Base-by-base conservation (phyloP, 2,888 invertebrate genomes). In the Pomacea canaliculata region DNA sequence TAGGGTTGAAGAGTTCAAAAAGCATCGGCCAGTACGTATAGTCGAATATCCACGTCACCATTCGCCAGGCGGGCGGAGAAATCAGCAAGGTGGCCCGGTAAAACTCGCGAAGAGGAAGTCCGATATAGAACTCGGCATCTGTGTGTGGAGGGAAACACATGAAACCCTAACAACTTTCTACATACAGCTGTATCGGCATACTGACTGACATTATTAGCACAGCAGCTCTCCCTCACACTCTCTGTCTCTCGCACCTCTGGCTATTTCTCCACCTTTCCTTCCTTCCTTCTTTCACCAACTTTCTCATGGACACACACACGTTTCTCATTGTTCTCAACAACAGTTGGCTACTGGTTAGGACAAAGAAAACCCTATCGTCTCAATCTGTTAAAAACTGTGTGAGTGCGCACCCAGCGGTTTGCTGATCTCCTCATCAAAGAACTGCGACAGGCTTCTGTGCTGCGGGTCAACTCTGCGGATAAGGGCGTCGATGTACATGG, bases 401-500 rank as follows among this genome's bases (percentile, higher is more conserved):
- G 8, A 68, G 48, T 48, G 19, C 73, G 23, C 56, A 89, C 89
- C 88, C 71, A 85, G 86, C n/a, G 86, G 86, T 59, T 82, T 70
- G 0, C 88, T 85, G 37, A 90, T 85, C 76, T 90, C 89, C 18
- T 90, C 91, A 16, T 83, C 77, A 82, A 91, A 90, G 77, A 91
- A 89, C 71, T 85, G 85, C 18, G 86, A 87, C n/a, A 91, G 82
- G n/a, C 83, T 83, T 63, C 91, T 81, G 10, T 88, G 84, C 73
- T 88, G 83, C 8, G 90, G 89, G 82, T 92, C 92, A 0, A 87
- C 89, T 73, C 88, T 83, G 51, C 89, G 73, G 18, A 91, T 85
- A 68, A 92, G 84, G 69, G 89, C 90, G 79, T 92, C 91, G 13
- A 90, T 86, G 66, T 90, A 89, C 84, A 91, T 87, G n/a, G 91